Conservation (phyloP, 2,797 vertebrate genomes). For the Lycodopsis pacificus region DNA sequence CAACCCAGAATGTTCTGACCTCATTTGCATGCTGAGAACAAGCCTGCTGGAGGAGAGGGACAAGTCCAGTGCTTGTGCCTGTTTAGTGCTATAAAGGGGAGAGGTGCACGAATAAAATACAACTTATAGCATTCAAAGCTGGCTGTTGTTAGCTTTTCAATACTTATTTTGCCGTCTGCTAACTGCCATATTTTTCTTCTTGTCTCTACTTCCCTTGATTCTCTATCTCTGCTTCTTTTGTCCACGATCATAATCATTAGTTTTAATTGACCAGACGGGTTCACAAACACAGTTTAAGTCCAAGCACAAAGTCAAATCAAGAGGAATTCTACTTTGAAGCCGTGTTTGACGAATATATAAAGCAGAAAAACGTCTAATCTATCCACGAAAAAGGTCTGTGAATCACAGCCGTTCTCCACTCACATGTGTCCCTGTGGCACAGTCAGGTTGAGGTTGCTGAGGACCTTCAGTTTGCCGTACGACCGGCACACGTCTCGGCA, state of each 20-base stretch:
- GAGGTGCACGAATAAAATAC: neutral
- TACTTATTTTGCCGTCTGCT: neutral
- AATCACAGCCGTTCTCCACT: constrained; percentile 51
- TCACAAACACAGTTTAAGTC: neutral
- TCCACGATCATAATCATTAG: neutral
- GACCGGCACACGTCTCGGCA: constrained; percentile 84
- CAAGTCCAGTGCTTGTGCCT: neutral
- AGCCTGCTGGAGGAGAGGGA: neutral
- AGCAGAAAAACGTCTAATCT: neutral
- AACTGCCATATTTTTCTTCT: neutral
- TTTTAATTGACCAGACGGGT: neutral
- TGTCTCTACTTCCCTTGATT: neutral
- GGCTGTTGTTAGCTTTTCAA: neutral
- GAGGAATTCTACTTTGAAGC: too few species aligned
- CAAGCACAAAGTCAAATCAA: neutral
- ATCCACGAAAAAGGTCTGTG: neutral
- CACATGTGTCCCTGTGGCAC: constrained; percentile 88
- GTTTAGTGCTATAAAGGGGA: neutral
- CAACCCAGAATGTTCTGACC: neutral
- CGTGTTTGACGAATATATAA: neutral
- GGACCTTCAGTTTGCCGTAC: constrained; percentile 84
- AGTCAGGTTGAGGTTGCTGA: constrained; percentile 82
- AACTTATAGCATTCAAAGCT: neutral
- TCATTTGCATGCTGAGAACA: constrained; percentile 11
- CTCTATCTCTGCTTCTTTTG: neutral